Conservation (phyloP, 2,113 vertebrate species). For the Anguilla japonica region DNA sequence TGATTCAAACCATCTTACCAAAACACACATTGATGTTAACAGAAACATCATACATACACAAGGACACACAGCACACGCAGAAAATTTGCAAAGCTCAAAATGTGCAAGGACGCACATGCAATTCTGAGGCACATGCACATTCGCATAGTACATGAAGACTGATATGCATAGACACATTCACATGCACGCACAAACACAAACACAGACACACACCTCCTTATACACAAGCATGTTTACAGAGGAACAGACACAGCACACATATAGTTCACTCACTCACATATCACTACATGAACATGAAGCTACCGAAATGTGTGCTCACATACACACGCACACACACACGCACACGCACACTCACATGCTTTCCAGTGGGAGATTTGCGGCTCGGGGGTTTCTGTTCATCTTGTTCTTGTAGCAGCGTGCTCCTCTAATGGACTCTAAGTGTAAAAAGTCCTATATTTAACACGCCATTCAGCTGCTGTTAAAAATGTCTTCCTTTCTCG, state of each 20-base stretch:
- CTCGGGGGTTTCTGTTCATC: neutral
- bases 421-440: neutral
- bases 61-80: neutral
- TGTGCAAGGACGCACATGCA: neutral
- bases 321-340: neutral
- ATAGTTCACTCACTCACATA: no score
- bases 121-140: neutral
- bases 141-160: neutral
- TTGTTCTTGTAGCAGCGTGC: no score
- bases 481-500: neutral
- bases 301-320: neutral
- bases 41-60: neutral
- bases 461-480: neutral
- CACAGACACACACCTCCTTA: neutral
- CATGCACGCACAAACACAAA: neutral
- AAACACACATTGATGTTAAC: no score
- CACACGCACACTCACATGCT: neutral
- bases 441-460: slow-evolving; percentile 20
- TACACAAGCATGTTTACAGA: neutral
- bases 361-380: neutral
- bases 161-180: neutral
- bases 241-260: no score
- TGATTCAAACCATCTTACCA: no score
- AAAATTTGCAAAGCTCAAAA: neutral
- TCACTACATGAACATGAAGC: no score